These are phyloP conservation scores for Chionodraco myersi DNA, from an alignment of 2,113 vertebrate genomes.

Conservation along the genomic window DNA sequence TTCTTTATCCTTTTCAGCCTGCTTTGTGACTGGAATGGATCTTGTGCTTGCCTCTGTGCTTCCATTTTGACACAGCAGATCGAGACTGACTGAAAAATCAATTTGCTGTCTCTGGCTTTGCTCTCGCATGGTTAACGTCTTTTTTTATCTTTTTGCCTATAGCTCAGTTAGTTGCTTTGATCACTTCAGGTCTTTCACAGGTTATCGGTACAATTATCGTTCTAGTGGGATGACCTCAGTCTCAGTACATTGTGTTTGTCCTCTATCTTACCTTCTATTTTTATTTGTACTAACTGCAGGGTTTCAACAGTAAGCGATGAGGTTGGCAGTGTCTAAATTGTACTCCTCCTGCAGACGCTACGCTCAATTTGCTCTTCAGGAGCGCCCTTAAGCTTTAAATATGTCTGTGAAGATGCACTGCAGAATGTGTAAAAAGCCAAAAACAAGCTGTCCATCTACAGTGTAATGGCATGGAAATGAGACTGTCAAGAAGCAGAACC, in stretches of 20 bases:
- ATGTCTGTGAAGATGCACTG: slow-evolving; percentile 22
- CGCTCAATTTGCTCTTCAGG: slow-evolving; percentile 44
- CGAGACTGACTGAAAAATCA: background rate
- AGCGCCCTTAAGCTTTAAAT: slow-evolving; percentile 29
- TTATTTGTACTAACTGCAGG: background rate
- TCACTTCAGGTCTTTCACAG: background rate
- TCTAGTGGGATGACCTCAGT: background rate
- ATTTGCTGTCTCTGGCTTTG: background rate
- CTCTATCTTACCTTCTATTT: background rate
- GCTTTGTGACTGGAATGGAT: background rate
- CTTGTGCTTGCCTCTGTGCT: background rate
- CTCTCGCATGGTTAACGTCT: background rate
- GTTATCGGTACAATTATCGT: background rate
- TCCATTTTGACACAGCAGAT: background rate
- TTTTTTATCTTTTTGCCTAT: background rate
- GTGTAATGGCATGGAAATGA: slow-evolving; percentile 48
- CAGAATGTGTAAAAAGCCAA: slow-evolving; percentile 19
- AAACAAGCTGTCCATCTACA: slow-evolving; percentile 20
- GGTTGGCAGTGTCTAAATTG: slow-evolving; percentile 2
- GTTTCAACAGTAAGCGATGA: slow-evolving; percentile 6
- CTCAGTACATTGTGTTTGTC: background rate
- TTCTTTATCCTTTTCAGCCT: background rate
- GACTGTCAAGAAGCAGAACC: slow-evolving; percentile 24
- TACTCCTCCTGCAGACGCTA: slow-evolving; percentile 2
- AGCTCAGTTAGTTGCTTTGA: background rate